A percentile compares a stretch with the other conserved stretches of the same genome.
phyloP scores from a whole-genome alignment of 2,888 invertebrate species.

The Acanthopleura granulata region DNA sequence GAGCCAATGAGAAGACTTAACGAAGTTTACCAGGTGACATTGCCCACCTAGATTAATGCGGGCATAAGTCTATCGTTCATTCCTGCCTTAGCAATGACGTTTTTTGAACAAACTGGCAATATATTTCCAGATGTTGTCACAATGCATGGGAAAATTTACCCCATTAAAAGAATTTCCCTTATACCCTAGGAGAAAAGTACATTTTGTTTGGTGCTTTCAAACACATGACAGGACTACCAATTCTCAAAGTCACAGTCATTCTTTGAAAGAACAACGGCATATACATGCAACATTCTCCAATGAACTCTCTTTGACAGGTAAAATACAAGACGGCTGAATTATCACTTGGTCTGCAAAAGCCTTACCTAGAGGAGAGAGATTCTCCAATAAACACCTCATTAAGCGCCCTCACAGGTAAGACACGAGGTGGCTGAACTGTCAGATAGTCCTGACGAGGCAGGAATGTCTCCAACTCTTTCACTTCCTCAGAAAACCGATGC shows the following conservation, averaged over 20 bases:
- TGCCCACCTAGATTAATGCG: no score
- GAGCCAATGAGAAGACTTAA: conserved; percentile 25
- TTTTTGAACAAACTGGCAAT: no score
- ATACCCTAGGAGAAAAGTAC: no score
- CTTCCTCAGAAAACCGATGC: conserved; percentile 70
- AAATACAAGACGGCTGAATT: conserved; percentile 68
- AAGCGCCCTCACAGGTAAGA: conserved; percentile 91
- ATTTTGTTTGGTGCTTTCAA: no score
- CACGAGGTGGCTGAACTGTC: conserved; percentile 47
- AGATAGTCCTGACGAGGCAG: conserved; percentile 23
- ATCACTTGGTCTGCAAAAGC: conserved; percentile 24
- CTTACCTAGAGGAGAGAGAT: conserved; percentile 84
- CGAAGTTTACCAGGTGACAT: not conserved
- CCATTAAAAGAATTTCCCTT: no score
- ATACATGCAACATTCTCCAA: conserved; percentile 95
- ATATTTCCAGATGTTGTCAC: no score
- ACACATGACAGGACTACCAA: no score
- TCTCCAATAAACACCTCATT: conserved; percentile 99
- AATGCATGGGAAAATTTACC: no score
- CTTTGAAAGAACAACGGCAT: no score
- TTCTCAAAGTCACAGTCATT: no score
- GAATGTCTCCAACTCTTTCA: conserved; percentile 52
- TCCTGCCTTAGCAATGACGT: no score
- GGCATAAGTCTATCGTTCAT: no score
- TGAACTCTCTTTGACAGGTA: conserved; percentile 96